Base-by-base conservation (phyloP, 2,888 invertebrate genomes). In the Ecdyonurus torrentis region DNA sequence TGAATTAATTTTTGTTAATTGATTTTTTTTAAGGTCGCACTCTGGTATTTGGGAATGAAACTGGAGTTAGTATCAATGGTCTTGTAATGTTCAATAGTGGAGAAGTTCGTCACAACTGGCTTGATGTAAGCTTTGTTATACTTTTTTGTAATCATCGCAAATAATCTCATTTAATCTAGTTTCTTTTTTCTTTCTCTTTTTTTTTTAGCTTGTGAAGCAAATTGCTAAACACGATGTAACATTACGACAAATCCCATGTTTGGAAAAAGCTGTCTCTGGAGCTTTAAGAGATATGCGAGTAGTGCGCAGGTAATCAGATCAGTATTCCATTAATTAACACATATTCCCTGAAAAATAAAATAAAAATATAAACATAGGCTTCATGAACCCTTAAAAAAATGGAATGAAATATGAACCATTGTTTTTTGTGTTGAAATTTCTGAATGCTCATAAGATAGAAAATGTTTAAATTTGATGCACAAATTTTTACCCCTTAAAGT, bases 51-150 rank as follows among this genome's bases (percentile, higher is more conserved):
- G 91, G 92, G 1, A 87, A 87, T 68, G 90, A 91, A 70, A 94
- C 94, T 2, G 96, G 96, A 18, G 87, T 96, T 3, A 91, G 89
- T 72, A 78, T 94, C 60, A 90, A 93, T 70, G 95, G 96, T 0
- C 87, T 91, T 70, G 85, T 96, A 7, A 88, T 89, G 78, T 80
- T 96, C 0, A 93, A 89, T 72, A 93, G 91, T 68, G 93, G 91
- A 52, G 95, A 96, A 80, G 95, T 96, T 52, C 79, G 93, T 64
- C 86, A 90, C 71, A 92, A 91, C 76, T 96, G 96, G 96, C 78
- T 94, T 64, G 91, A 91, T 76, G 90, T 92, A 77, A 83, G 84
- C 76, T 61, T 19, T 19, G 22, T 22, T 61, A 1, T 23, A n/a
- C 7, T 58, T 10, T 3, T 62, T 10, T 62, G 18, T 58, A 15